Evolutionary conservation across 1,140 invertebrate species (phyloP), one percentile per base, ranked within the genome.

Genomic region (Drosophila orena): DNA sequence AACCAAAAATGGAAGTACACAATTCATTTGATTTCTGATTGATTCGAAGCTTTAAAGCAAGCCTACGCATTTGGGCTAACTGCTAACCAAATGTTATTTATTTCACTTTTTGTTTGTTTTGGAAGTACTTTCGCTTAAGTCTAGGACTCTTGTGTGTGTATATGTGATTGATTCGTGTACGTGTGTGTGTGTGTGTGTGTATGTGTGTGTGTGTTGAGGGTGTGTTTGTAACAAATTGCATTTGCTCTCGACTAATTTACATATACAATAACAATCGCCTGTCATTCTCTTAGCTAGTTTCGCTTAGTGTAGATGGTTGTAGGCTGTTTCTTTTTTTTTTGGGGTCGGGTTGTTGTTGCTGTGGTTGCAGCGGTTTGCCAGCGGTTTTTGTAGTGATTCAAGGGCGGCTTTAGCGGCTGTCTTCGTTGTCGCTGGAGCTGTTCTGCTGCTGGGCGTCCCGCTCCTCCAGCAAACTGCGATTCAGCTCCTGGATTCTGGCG

Each of bases 351-450:
- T 88, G 69, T 80, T 85, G 62, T 77, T 85, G 77, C 71, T 85
- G 72, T 77, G 81, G 59, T 75, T 83, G 79, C 79, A 44, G 61
- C 62, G 50, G 62, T 27, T 40, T 27, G 22, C n/a, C 46, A 49
- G 35, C 42, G 42, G 20, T 58, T 64, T 37, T 37, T 1, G 52
- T 47, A 40, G 22, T 46, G 47, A 30, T 37, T 47, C n/a, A 30
- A 35, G 38, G 40, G 34, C 12, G 30, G 43, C 6, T 38, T 42
- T 71, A 92, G 53, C 91, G 90, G 77, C 91, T 92, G 60, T 92
- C 91, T 69, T 92, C 91, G 53, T 91, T 91, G 72, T 92, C 91
- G 40, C 91, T 92, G 68, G 88, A 92, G 61, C 91, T 92, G 50
- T 91, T 91, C 56, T 91, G 89, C 59, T 92, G 90, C 65, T 90